Conservation (phyloP, 2,797 vertebrate genomes). For the Gallinago solitaria region DNA sequence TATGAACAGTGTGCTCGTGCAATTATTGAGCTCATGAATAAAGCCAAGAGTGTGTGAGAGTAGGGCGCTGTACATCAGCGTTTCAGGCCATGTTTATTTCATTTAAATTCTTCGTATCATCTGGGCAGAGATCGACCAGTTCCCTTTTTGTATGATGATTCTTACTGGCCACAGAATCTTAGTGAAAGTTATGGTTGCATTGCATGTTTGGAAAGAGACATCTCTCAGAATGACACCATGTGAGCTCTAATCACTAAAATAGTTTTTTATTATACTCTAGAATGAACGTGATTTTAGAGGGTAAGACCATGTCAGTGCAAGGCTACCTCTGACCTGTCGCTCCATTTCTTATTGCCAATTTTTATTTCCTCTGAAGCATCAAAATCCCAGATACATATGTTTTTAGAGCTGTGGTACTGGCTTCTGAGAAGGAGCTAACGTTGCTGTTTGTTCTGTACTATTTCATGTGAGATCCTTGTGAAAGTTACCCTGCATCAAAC, state of each 20-base stretch:
- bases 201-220: background rate
- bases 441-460: background rate
- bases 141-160: background rate
- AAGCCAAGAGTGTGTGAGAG: background rate
- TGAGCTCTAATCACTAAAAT: background rate
- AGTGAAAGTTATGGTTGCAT: background rate
- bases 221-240: background rate
- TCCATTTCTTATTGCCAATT: background rate
- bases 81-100: background rate
- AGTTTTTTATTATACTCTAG: background rate
- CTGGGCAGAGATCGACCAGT: background rate
- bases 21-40: background rate
- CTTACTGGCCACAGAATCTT: background rate
- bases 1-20: background rate
- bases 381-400: background rate
- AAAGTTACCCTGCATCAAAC: background rate
- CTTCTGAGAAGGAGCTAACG: background rate
- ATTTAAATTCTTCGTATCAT: background rate
- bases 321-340: background rate
- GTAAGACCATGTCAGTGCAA: background rate
- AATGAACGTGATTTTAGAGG: background rate
- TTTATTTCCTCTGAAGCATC: background rate
- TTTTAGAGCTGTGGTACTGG: background rate
- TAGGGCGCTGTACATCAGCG: fast-evolving
- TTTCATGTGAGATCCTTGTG: background rate